Base-by-base conservation (phyloP, 2,113 vertebrate species). In the Xiphias gladius region DNA sequence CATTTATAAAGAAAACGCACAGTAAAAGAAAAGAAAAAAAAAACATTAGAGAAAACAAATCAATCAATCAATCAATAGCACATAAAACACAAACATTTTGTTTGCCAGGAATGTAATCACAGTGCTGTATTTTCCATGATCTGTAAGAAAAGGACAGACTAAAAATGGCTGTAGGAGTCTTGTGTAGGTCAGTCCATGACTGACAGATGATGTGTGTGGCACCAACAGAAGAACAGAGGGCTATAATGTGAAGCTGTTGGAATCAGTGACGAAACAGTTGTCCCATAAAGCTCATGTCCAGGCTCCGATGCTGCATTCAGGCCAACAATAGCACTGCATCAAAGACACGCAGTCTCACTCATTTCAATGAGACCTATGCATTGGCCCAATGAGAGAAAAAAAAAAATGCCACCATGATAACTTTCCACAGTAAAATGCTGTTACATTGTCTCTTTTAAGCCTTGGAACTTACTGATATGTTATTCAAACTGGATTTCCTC, bases 311-410 rank as follows among this genome's bases (percentile, higher is more conserved):
- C 72, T 48, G 35, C 57, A 55, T 75, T 75, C 57, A 63, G 35
- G 55, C 43, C 63, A 68, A 62, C 58, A 63, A 55, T 41, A 57
- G 19, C 14, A 41, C 30, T 52, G 43, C 14, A 37, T 59, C 54
- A 81, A 81, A 52, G 41, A n/a, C 35, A 64, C 8, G 35, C 71
- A 81, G 50, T 22, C 69, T 59, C 30, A 24, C 58, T 50, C n/a
- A 66, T 65, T 69, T 61, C 32, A 54, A 20, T 61, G 41, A 68
- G 32, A 66, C 13, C 22, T 11, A 24, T 59, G 39, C 28, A 26
- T 46, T 65, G 35, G 35, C 30, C 54, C 64, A 67, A n/a, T n/a
- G 37, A 26, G 6, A 24, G 39, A 43, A 28, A 30, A n/a, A 43
- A 30, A 16, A 48, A n/a, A n/a, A n/a, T 4, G 7, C 11, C n/a